Evolutionary conservation across 1,140 invertebrate genomes (phyloP).

Genomic region (Lordiphosa stackelbergi): DNA sequence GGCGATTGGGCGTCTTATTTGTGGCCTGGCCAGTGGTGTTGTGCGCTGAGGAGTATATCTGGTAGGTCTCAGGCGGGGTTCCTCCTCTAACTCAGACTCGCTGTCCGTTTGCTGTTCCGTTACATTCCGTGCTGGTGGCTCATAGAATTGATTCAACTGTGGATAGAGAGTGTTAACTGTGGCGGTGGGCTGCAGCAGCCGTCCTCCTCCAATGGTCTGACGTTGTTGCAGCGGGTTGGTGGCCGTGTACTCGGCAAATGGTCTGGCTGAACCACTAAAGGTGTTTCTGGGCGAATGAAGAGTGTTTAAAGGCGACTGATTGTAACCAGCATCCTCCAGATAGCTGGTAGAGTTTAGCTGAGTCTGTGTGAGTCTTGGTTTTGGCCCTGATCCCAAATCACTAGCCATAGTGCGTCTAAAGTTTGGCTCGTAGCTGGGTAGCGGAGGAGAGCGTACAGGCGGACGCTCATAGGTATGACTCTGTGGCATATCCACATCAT

Average conservation of each 20-base stretch:
- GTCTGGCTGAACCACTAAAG: conserved; percentile 36
- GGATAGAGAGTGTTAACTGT: conserved; percentile 44
- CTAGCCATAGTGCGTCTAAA: conserved; percentile 23
- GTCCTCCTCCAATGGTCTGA: conserved; percentile 15
- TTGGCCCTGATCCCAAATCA: conserved; percentile 13
- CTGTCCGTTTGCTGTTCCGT: conserved; percentile 31
- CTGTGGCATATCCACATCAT: conserved; percentile 24
- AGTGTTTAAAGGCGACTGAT: conserved; percentile 1
- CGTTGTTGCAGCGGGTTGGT: conserved; percentile 18
- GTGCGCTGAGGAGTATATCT: conserved; percentile 15
- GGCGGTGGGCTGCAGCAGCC: conserved; percentile 37
- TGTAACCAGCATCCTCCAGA: conserved; percentile 17
- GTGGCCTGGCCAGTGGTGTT: conserved; percentile 32
- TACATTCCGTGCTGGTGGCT: conserved; percentile 14
- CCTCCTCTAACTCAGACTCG: conserved; percentile 33
- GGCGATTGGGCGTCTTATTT: conserved; percentile 10
- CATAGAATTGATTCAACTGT: conserved; percentile 51
- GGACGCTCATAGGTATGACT: conserved; percentile 52
- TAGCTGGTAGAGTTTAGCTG: conserved; percentile 58
- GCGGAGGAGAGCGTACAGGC: neutral
- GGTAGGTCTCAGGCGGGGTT: conserved; percentile 13
- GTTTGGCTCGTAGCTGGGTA: conserved; percentile 28
- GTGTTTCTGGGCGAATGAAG: conserved; percentile 24
- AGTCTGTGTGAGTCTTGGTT: conserved; percentile 38
- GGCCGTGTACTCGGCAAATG: conserved; percentile 16